Evolutionary conservation across 2,113 vertebrate genomes (phyloP), one percentile per base, ranked within the genome.

Genomic region (Scolopax mira): DNA sequence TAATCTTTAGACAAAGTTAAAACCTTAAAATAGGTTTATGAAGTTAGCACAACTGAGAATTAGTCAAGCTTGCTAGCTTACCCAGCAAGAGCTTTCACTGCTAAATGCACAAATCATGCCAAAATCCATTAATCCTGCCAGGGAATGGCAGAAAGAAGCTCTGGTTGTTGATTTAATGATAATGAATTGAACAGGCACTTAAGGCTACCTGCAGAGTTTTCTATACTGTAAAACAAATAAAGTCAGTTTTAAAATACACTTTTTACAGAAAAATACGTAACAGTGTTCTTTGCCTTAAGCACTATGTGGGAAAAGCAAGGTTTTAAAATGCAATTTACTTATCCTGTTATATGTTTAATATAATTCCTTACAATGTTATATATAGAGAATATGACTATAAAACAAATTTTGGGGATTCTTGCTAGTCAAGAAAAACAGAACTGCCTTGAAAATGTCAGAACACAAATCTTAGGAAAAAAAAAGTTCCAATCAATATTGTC

Each of bases 41-140:
- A 98, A 98, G 97, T 97, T 97, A 97, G 96, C 95, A 98, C 97
- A 96, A 97, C 96, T 97, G 97, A 97, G 98, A 98, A 98, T 98
- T 98, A 98, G 97, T 98, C 98, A 98, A 98, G 98, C 97, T 94
- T 98, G 96, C 97, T 95, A 94, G 97, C 97, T 97, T 97, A 98
- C 97, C 91, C 98, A 98, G 98, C 97, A 97, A 97, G 98, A 97
- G 97, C 95, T 96, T 97, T 97, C 97, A 96, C 96, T 96, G 95
- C 85, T 97, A 96, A 97, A 97, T 92, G 97, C 97, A 97, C 96
- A 97, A 97, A 97, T 97, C 96, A 97, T 90, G 97, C 96, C 98
- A 96, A 97, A 98, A 97, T 89, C 98, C 97, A 98, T 98, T 98
- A 98, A 98, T 98, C 96, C 96, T 98, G 91, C 97, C 96, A 94